Conservation (phyloP, 2,888 invertebrate genomes). For the Acanthosepion lycidas region DNA sequence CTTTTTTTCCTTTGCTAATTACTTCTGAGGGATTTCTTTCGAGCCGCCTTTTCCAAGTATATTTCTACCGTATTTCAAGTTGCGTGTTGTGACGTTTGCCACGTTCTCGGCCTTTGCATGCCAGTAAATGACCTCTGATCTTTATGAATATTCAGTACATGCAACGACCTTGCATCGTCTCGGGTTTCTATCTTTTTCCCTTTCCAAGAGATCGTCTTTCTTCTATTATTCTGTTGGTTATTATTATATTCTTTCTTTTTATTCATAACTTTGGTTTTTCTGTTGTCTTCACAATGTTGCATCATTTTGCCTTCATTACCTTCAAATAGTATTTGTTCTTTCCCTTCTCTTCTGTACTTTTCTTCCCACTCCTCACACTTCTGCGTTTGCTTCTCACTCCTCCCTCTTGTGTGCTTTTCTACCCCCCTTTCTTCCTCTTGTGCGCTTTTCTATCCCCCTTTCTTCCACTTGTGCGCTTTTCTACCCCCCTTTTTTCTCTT, state of each 20-base stretch:
- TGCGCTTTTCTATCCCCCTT: too few relatives aligned
- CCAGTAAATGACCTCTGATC: background rate
- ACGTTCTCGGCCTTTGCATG: background rate
- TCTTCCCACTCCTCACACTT: too few relatives aligned
- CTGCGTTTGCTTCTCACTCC: too few relatives aligned
- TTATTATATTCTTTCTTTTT: too few relatives aligned
- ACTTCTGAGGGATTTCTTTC: background rate
- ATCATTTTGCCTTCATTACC: too few relatives aligned
- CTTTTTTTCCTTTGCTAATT: background rate
- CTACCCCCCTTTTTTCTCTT: too few relatives aligned
- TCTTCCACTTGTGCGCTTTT: too few relatives aligned
- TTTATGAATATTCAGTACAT: background rate
- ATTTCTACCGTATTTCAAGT: background rate
- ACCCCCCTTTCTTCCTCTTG: background rate
- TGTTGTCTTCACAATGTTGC: too few relatives aligned
- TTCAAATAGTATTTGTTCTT: too few relatives aligned
- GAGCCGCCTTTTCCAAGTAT: background rate
- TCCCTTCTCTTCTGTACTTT: too few relatives aligned
- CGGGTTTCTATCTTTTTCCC: background rate
- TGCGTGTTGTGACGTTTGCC: background rate
- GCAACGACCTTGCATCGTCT: background rate
- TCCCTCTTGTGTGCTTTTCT: background rate
- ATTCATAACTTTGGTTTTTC: too few relatives aligned
- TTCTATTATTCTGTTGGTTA: background rate
- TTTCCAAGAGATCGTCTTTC: background rate